Base-by-base conservation (phyloP, 1,140 invertebrate genomes). In the Sesamia nonagrioides region DNA sequence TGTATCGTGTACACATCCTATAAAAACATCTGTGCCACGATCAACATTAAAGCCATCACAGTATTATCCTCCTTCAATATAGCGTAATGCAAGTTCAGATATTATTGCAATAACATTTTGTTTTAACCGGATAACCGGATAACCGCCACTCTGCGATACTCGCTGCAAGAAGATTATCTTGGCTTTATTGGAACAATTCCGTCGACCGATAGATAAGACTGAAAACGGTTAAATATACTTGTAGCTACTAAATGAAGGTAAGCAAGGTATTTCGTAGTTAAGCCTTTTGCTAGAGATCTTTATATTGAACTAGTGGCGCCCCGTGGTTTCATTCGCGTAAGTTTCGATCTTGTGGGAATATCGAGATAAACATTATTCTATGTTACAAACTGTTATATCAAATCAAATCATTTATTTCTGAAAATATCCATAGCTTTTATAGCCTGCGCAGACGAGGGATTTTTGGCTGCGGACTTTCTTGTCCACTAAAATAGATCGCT, bases 171-270 rank as follows among this genome's bases (percentile, higher is more conserved):
- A 91, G 92, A 91, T 93, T 91, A 92, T 89, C 89, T 92, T 90
- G 88, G 91, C 88, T 91, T 91, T 91, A 85, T 82, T 85, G 85
- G 87, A 86, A 89, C 89, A 91, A 87, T 92, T 89, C 88, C 85
- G 84, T 80, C 83, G 78, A 87, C 84, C 88, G 84, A 91, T 89
- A 92, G 84, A 90, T 91, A 88, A 90, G 86, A 86, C 87, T 85
- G 83, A 79, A 88, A 90, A 90, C 86, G 87, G 91, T 89, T 88
- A 83, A 89, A 88, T 84, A 81, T 80, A 82, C 81, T 74, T 79
- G 69, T 84, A 87, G 82, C 82, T 88, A 86, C 86, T 89, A 84
- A 68, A 56, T 37, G 58, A 18, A 48, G 56, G 82, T 82, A 89
- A 86, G 18, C 6, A 21, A 2, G 52, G 18, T 1, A 21, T 6